These are phyloP conservation scores for Cheilosia pagana DNA, from an alignment of 2,888 invertebrate genomes.

Conservation along the genomic window DNA sequence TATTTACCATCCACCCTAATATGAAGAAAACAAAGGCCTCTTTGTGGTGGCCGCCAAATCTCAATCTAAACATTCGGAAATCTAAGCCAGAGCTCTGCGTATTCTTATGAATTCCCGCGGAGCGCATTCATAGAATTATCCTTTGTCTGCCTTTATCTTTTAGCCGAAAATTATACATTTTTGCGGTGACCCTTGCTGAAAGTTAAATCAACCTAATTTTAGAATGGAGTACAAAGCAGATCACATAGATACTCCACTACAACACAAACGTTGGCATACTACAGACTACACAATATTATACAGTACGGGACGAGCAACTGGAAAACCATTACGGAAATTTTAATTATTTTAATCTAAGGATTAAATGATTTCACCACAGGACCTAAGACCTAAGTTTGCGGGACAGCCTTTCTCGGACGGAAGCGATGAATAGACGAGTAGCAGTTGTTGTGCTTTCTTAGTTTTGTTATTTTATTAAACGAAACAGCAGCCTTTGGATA, in stretches of 20 bases:
- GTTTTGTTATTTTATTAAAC: slow-evolving; percentile 46
- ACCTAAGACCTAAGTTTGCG: slow-evolving; percentile 31
- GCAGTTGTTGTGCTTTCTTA: slow-evolving; percentile 32
- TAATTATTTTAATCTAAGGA: slow-evolving; percentile 64
- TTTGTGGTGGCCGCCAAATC: slow-evolving; percentile 43
- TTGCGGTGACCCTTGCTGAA: slow-evolving; percentile 49
- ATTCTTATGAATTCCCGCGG: slow-evolving; percentile 1
- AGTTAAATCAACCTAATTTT: slow-evolving; percentile 59
- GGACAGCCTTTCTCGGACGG: slow-evolving; percentile 17
- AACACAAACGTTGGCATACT: background rate
- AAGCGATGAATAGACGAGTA: slow-evolving; percentile 27
- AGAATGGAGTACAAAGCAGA: slow-evolving; percentile 28
- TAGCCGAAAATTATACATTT: slow-evolving; percentile 40
- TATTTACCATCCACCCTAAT: slow-evolving; percentile 46
- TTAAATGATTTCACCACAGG: slow-evolving; percentile 59
- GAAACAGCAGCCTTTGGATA: slow-evolving; percentile 35
- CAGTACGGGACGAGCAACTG: slow-evolving; percentile 25
- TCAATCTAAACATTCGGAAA: slow-evolving; percentile 29
- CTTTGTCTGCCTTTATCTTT: slow-evolving; percentile 35
- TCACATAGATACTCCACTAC: slow-evolving; percentile 14
- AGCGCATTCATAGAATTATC: slow-evolving; percentile 23
- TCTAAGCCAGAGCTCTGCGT: slow-evolving; percentile 21
- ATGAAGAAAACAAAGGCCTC: slow-evolving; percentile 36
- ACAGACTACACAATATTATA: background rate
- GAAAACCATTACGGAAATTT: slow-evolving; percentile 64